These are phyloP conservation scores for Notodonta dromedarius DNA, from an alignment of 2,888 invertebrate species.

Conservation along the genomic window DNA sequence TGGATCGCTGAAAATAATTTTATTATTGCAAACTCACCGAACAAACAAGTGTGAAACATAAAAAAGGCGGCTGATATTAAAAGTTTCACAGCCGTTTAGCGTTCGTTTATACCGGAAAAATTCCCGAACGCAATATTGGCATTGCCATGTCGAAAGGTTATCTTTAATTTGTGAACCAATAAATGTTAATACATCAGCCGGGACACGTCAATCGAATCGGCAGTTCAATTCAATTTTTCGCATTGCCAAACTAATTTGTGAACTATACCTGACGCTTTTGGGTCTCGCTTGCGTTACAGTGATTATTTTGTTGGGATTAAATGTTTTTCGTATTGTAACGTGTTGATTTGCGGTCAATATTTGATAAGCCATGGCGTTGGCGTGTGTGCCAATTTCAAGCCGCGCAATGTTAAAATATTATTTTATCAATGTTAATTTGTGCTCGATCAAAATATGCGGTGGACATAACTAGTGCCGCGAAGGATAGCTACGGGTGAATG, in stretches of 20 bases:
- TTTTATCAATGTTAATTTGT: constrained; percentile 38
- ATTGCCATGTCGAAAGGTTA: constrained; percentile 59
- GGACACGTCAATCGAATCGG: constrained; percentile 51
- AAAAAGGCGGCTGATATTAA: constrained; percentile 6
- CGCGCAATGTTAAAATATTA: constrained; percentile 60
- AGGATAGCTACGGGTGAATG: not conserved
- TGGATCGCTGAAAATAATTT: not conserved
- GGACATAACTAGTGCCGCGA: not conserved
- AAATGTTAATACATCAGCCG: constrained; percentile 81
- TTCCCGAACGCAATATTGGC: constrained; percentile 54
- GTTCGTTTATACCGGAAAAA: constrained; percentile 43
- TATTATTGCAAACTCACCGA: not conserved
- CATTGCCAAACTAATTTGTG: constrained; percentile 76
- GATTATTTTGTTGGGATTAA: constrained; percentile 72
- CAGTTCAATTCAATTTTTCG: constrained; percentile 74
- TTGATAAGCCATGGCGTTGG: constrained; percentile 50
- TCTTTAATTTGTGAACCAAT: constrained; percentile 83
- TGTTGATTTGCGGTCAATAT: constrained; percentile 79
- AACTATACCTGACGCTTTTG: constrained; percentile 67
- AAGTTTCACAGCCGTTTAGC: constrained; percentile 35
- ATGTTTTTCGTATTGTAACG: constrained; percentile 76
- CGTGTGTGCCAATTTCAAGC: constrained; percentile 50
- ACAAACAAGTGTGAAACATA: not conserved
- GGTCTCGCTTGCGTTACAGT: constrained; percentile 60
- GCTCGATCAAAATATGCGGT: constrained; percentile 11